These are phyloP conservation scores for Cydia splendana DNA, from an alignment of 1,140 invertebrate genomes.

Conservation along the genomic window DNA sequence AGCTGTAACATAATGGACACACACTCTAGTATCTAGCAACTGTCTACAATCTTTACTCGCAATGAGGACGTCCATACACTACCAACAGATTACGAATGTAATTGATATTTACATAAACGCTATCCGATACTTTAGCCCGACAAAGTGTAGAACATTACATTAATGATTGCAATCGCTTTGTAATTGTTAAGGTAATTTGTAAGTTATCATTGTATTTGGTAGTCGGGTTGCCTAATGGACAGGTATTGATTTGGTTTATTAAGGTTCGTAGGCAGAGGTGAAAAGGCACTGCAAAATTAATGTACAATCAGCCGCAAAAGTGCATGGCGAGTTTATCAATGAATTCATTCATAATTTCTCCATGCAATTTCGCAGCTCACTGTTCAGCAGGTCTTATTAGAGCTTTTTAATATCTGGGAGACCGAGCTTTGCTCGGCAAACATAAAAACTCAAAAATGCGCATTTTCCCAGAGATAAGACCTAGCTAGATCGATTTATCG, in stretches of 20 bases:
- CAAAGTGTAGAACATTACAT: neutral
- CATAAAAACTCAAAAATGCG: too few relatives aligned
- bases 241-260: conserved; percentile 7
- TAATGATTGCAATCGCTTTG: conserved; percentile 21
- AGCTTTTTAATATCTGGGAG: too few relatives aligned
- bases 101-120: conserved; percentile 26
- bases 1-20: neutral
- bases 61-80: conserved; percentile 5
- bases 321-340: too few relatives aligned
- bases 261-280: neutral
- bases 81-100: conserved; percentile 21
- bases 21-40: neutral
- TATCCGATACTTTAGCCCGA: conserved; percentile 1
- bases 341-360: too few relatives aligned
- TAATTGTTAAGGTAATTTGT: conserved; percentile 21
- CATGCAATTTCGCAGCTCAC: too few relatives aligned
- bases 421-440: too few relatives aligned
- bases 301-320: too few relatives aligned
- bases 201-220: conserved; percentile 15
- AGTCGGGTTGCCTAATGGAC: conserved; percentile 6
- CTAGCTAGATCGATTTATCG: too few relatives aligned
- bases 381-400: too few relatives aligned
- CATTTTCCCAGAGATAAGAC: too few relatives aligned
- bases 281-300: neutral
- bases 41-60: neutral